phyloP scores from a whole-genome alignment of 1,140 invertebrate species.

The Zaprionus ghesquierei region DNA sequence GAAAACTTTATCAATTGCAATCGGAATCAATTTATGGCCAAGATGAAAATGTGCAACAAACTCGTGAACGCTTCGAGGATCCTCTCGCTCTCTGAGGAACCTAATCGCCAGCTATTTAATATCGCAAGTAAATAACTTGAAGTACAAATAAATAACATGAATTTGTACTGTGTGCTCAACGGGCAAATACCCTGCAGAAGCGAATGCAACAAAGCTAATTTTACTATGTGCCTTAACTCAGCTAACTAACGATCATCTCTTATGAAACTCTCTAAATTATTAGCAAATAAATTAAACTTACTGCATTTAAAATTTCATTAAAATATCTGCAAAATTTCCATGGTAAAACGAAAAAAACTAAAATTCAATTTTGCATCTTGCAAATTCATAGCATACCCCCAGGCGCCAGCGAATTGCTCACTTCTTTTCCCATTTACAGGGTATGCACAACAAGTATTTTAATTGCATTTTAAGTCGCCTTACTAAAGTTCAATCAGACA shows the following conservation, averaged over 20 bases:
- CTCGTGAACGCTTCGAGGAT: not conserved
- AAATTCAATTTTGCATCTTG: not conserved
- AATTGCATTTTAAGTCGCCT: slow-evolving; percentile 16
- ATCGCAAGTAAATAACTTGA: slow-evolving; percentile 10
- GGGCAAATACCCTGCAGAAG: not conserved
- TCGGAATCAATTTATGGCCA: slow-evolving; percentile 33
- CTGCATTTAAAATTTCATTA: not conserved
- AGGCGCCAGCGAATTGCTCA: too few species aligned
- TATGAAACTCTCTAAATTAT: not conserved
- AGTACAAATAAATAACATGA: not conserved
- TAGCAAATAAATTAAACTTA: not conserved
- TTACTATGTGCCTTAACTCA: not conserved
- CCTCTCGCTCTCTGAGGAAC: not conserved
- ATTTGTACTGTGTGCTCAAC: not conserved
- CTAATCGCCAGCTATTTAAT: slow-evolving; percentile 10
- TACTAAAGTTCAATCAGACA: not conserved
- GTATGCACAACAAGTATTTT: slow-evolving; percentile 6
- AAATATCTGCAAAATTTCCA: not conserved
- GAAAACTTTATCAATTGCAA: slow-evolving; percentile 34
- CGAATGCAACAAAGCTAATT: not conserved
- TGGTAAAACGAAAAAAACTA: not conserved
- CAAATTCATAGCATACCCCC: not conserved
- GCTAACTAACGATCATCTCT: not conserved
- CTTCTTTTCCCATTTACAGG: not conserved
- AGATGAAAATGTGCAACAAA: slow-evolving; percentile 26